Conservation (phyloP, 2,113 vertebrate species). For the Nettapus auritus region DNA sequence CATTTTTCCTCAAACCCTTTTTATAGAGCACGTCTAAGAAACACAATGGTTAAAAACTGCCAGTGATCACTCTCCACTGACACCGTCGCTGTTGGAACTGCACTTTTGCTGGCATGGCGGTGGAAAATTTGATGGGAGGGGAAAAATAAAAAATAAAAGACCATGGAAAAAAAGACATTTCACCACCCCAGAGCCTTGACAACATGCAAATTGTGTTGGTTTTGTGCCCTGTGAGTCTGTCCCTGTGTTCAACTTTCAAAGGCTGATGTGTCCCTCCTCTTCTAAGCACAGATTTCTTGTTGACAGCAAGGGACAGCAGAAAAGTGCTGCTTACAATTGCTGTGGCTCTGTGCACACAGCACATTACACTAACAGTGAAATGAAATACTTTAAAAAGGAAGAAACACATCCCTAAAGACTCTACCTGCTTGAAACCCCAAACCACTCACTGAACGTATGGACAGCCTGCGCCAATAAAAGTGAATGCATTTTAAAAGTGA, state of each 20-base stretch:
- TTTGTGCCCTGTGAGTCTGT: not conserved
- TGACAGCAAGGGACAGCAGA: conserved; percentile 39
- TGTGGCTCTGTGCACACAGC: conserved; percentile 18
- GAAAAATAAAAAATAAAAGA: not conserved
- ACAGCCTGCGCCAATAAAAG: not conserved
- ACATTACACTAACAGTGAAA: not conserved
- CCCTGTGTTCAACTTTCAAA: conserved; percentile 22
- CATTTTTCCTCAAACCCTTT: not conserved
- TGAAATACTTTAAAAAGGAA: conserved; percentile 31
- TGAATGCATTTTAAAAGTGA: not conserved
- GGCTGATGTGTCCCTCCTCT: conserved; percentile 4
- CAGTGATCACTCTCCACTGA: not conserved
- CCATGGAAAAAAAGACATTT: not conserved
- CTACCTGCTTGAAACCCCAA: conserved; percentile 29
- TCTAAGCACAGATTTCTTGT: conserved; percentile 4
- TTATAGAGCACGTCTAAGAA: not conserved
- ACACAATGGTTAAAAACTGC: conserved; percentile 25
- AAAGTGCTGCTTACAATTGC: not conserved
- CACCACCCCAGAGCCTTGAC: fast-evolving
- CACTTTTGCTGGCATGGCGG: fast-evolving
- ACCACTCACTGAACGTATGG: not conserved
- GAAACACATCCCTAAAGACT: conserved; percentile 25
- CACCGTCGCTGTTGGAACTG: not conserved
- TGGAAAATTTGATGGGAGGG: not conserved
- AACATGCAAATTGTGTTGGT: not conserved